Conservation (phyloP, 64 coral and sea anemone species). For the Orbicella faveolata region DNA sequence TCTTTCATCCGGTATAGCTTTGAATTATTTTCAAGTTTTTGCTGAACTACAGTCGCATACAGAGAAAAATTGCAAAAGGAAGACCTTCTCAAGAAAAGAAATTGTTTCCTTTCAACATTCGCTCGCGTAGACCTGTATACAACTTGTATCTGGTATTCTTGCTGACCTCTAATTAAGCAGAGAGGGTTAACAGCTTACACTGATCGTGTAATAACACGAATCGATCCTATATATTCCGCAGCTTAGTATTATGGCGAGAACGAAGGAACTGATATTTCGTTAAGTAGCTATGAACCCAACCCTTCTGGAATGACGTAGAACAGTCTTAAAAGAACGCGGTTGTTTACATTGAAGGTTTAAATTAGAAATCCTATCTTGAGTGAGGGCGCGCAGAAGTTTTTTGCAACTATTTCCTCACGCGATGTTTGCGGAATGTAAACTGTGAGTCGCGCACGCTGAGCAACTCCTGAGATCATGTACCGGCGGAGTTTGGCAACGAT, state of each 20-base stretch:
- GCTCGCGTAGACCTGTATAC: not conserved
- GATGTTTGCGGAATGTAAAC: not conserved
- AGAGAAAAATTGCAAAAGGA: not conserved
- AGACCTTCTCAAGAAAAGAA: not conserved
- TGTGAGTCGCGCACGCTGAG: not conserved
- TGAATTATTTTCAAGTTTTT: not conserved
- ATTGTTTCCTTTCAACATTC: too few species aligned
- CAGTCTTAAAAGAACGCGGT: not conserved
- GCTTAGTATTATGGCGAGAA: not conserved
- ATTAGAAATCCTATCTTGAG: constrained; percentile 1
- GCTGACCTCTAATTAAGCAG: not conserved
- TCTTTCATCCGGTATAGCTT: not conserved
- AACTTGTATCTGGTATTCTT: not conserved
- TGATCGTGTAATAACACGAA: not conserved
- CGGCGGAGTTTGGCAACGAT: not conserved
- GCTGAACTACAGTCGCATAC: not conserved
- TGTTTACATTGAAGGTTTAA: constrained; percentile 11
- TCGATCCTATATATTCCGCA: not conserved
- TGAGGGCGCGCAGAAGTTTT: not conserved
- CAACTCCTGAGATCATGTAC: not conserved
- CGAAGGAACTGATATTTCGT: not conserved
- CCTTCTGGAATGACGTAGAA: constrained; percentile 19
- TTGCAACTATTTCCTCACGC: not conserved
- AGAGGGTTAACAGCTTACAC: not conserved
- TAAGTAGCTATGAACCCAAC: not conserved